phyloP scores from a whole-genome alignment of 2,888 invertebrate species.

The Sympetrum striolatum region DNA sequence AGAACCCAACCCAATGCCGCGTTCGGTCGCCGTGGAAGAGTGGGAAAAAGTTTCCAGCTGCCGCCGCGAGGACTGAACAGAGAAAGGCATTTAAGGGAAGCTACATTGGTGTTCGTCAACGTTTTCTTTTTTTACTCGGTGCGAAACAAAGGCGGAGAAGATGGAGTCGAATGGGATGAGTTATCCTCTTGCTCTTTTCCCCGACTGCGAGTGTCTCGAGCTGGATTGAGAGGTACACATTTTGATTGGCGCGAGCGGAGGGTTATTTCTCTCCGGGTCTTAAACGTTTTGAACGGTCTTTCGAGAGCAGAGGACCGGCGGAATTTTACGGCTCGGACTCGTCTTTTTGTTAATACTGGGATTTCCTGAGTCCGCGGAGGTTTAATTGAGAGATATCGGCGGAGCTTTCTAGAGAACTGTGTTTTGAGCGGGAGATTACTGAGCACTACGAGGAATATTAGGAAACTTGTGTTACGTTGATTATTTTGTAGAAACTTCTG shows the following conservation, averaged over 20 bases:
- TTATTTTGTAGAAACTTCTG: too few relatives aligned
- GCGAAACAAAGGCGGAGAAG: neutral
- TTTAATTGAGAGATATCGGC: too few relatives aligned
- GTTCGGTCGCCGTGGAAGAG: neutral
- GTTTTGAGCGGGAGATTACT: too few relatives aligned
- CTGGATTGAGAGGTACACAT: slow-evolving; percentile 4
- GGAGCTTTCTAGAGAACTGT: too few relatives aligned
- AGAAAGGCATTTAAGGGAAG: slow-evolving; percentile 37
- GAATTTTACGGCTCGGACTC: too few relatives aligned
- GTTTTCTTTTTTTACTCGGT: neutral
- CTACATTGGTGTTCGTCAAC: slow-evolving; percentile 30
- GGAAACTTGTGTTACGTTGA: too few relatives aligned
- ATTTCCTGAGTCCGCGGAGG: too few relatives aligned
- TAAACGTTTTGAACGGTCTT: neutral
- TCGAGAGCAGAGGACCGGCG: too few relatives aligned
- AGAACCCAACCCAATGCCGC: slow-evolving; percentile 1
- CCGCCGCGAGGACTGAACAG: slow-evolving; percentile 12
- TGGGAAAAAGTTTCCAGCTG: neutral
- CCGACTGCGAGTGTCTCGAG: neutral
- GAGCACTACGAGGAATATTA: too few relatives aligned
- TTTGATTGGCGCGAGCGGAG: slow-evolving; percentile 10
- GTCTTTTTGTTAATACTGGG: too few relatives aligned
- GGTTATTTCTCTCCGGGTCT: neutral
- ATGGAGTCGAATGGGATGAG: neutral
- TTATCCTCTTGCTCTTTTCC: neutral